Base-by-base conservation (phyloP, 2,888 invertebrate genomes). In the Drosophila atripex region DNA sequence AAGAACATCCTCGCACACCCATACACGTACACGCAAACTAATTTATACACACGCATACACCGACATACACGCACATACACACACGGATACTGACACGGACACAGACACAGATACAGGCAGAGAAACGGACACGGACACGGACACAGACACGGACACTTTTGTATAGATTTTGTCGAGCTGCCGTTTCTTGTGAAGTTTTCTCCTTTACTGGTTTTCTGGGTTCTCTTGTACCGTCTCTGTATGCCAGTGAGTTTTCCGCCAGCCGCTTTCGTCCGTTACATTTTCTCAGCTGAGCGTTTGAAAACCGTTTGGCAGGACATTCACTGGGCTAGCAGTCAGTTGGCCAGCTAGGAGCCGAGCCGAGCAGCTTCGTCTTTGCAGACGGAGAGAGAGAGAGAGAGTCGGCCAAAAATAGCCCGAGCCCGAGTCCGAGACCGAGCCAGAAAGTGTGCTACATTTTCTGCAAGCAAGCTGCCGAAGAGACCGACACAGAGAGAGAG, bases 241-340 rank as follows among this genome's bases (percentile, higher is more conserved):
- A 61, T 73, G 28, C 28, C 28, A 28, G 79, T 63, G 71, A 54
- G 57, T 73, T 61, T 28, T 9, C 66, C 69, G 70, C 71, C 63
- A 76, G 71, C 66, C 66, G 70, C 71, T 77, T 71, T 66, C 72
- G 68, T 74, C 73, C 86, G 78, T 77, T 73, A 82, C 77, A 77
- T 70, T 76, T 78, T 80, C 80, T 77, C 82, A 80, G 88, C 73
- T 83, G 79, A 80, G 76, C 88, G 88, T 72, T 82, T 80, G 77
- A 78, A 76, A 74, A 76, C 72, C 84, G 80, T 88, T 84, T 86
- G 84, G 64, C 76, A 76, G 59, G 68, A 61, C 69, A 59, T 50
- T 57, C 65, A 84, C 76, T 76, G 77, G 76, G 66, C 68, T 65
- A 78, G 64, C 66, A 70, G 71, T 65, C 61, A 68, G 63, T 64